A percentile compares a stretch with the other conserved stretches of the same genome.
Evolutionary conservation across 2,113 vertebrate genomes (phyloP).

Genomic region (Spea bombifrons): DNA sequence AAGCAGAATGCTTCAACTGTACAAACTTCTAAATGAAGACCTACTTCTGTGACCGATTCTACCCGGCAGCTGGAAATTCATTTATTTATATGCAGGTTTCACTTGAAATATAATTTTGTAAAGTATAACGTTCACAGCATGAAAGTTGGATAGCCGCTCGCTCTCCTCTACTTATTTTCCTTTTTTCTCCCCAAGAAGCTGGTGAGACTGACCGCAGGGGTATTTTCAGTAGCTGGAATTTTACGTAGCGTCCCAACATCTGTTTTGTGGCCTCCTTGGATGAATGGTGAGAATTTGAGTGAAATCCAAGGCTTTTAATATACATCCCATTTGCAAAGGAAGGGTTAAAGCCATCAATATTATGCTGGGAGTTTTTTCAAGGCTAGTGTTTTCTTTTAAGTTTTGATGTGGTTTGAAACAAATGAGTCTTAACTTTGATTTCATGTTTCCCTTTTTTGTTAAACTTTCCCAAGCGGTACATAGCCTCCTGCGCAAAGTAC

Average conservation of each 20-base stretch:
- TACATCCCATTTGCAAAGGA: background rate
- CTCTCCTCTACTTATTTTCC: background rate
- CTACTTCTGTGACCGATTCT: too few relatives aligned
- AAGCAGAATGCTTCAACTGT: too few relatives aligned
- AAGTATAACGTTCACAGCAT: background rate
- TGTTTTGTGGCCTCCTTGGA: conserved; percentile 10
- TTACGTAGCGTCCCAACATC: conserved; percentile 9
- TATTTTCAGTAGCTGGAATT: background rate
- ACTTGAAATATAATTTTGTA: background rate
- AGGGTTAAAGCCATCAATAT: background rate
- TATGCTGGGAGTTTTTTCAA: too few relatives aligned
- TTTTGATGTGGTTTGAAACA: too few relatives aligned
- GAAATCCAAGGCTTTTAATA: conserved; percentile 21
- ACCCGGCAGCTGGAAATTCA: too few relatives aligned
- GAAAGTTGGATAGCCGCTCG: background rate
- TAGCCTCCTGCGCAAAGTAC: too few relatives aligned
- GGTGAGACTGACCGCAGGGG: background rate
- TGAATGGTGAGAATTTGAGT: conserved; percentile 5
- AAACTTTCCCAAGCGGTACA: too few relatives aligned
- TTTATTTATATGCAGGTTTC: background rate
- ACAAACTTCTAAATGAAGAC: too few relatives aligned
- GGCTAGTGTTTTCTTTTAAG: too few relatives aligned
- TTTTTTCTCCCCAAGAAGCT: background rate
- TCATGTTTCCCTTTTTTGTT: background rate
- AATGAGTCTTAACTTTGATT: too few relatives aligned